Base-by-base conservation (phyloP, 2,797 vertebrate species). In the Sebastes cheni region DNA sequence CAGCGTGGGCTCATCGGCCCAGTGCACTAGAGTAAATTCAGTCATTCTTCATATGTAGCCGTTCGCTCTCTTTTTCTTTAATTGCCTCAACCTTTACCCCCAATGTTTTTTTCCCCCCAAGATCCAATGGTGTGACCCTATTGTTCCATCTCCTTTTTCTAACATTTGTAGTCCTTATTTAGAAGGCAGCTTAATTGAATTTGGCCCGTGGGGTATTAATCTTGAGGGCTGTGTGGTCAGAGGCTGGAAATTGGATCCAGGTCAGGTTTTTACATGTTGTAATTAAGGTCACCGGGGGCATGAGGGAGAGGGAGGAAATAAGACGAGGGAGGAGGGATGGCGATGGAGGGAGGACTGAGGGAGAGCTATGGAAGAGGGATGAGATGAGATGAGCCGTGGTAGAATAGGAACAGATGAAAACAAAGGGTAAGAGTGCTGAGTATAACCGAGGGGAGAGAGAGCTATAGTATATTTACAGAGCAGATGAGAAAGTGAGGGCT, bases 221-320 rank as follows among this genome's bases (percentile, higher is more conserved):
- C 88, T 89, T 79, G 29, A 13, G 81, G 79, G 78, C 74, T 77
- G 71, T 83, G 71, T 83, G 87, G 88, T 91, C 75, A 20, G 72
- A 80, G 85, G 69, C 79, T 93, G 86, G 81, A 91, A 93, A 93
- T 92, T 91, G 83, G 85, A 92, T 92, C 84, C 88, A 87, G 90
- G 90, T 94, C 82, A 91, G 72, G 81, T 87, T 91, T 94, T 89
- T 91, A 90, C 92, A 93, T 91, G 83, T 91, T 92, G 90, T 94
- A 94, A 94, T 94, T 93, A 93, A 93, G 90, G 92, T 92, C 86
- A 88, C 77, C 3, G 3, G 80, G 90, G 86, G 55, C 82, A 79
- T 64, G 59, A 64, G 8, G 52, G 60, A 85, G 83, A 23, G 65
- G 14, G 73, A 67, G 56, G 39, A 64, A 68, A 70, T 39, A 14